These are phyloP conservation scores for Piprites chloris DNA, from an alignment of 2,113 vertebrate genomes.

Conservation along the genomic window DNA sequence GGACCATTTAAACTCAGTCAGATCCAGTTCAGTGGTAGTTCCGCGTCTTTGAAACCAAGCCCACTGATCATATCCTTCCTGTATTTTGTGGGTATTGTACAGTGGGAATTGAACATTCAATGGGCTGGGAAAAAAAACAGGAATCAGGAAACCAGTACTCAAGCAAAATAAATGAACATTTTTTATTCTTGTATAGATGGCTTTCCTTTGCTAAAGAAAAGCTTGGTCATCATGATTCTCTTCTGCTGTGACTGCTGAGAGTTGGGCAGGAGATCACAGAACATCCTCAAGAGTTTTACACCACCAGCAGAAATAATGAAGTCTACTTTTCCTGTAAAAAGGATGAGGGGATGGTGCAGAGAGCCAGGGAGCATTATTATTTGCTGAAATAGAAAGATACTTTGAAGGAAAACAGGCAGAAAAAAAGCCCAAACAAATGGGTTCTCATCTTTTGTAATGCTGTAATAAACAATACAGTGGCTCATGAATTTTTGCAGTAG, in stretches of 20 bases:
- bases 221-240: neutral
- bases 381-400: neutral
- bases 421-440: neutral
- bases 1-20: neutral
- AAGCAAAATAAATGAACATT: conserved; percentile 10
- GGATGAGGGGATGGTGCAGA: neutral
- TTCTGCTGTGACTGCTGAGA: neutral
- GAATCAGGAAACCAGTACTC: conserved; percentile 42
- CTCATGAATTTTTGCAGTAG: neutral
- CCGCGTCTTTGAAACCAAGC: conserved; percentile 25
- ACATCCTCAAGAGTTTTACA: neutral
- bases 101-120: conserved; percentile 19
- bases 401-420: neutral
- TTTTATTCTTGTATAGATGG: neutral
- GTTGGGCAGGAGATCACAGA: neutral
- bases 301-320: neutral
- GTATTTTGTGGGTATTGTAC: conserved; percentile 26
- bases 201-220: conserved; percentile 28
- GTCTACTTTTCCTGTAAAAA: neutral
- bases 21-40: conserved; percentile 16
- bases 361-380: neutral
- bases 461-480: neutral
- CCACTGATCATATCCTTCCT: conserved; percentile 55
- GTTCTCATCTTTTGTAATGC: neutral
- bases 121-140: conserved; percentile 30